These are phyloP conservation scores for Asbolus verrucosus DNA, from an alignment of 1,140 invertebrate species.

Conservation along the genomic window DNA sequence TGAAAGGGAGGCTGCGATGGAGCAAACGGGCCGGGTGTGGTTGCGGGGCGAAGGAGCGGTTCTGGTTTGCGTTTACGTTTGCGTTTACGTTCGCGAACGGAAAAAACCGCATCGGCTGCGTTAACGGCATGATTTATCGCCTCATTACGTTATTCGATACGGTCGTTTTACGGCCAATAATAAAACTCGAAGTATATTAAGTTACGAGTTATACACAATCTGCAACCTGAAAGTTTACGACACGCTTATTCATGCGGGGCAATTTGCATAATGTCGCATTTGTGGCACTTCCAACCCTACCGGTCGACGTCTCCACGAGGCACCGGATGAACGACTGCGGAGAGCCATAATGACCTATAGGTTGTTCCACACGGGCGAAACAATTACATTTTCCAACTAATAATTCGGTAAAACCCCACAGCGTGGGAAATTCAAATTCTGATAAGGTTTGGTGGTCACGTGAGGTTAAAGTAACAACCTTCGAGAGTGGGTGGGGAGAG, in stretches of 20 bases:
- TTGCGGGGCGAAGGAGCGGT: not conserved
- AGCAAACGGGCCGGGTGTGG: not conserved
- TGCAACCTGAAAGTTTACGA: not conserved
- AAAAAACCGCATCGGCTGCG: not conserved
- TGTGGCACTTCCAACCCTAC: no score
- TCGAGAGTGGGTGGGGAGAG: no score
- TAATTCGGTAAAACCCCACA: no score
- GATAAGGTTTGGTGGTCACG: no score
- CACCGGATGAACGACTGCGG: no score
- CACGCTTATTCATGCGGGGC: not conserved
- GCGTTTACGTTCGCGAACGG: not conserved
- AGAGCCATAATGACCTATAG: no score
- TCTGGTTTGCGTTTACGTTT: not conserved
- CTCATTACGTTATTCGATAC: not conserved
- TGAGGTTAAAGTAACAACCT: no score
- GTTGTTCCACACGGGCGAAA: no score
- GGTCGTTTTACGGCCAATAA: slow-evolving; percentile 11
- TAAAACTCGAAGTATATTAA: slow-evolving; percentile 4
- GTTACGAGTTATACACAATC: slow-evolving; percentile 11
- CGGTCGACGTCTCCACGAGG: no score
- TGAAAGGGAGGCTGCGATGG: no score
- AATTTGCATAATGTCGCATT: not conserved
- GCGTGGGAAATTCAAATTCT: no score
- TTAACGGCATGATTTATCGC: slow-evolving; percentile 12
- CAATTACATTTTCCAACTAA: no score